Conservation (phyloP, 2,888 invertebrate genomes). For the Amphipoea lucens region DNA sequence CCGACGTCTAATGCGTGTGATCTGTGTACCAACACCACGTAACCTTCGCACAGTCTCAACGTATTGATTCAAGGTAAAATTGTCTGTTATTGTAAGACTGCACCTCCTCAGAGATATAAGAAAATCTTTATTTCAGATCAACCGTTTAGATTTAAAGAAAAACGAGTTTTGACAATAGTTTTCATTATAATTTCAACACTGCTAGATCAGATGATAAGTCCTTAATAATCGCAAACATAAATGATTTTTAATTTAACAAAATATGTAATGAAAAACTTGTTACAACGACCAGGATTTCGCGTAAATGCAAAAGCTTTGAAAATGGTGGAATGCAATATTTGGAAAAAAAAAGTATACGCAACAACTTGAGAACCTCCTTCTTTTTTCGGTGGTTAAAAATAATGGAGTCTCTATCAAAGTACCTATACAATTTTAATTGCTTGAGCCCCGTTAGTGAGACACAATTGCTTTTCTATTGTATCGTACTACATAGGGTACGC, state of each 20-base stretch:
- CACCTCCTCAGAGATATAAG: not conserved
- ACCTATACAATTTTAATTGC: not conserved
- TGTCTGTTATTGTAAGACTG: conserved; percentile 23
- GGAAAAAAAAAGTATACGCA: not conserved
- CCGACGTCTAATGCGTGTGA: conserved; percentile 58
- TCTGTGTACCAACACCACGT: conserved; percentile 62
- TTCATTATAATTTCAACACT: not conserved
- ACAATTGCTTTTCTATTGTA: no score
- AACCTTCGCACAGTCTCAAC: conserved; percentile 48
- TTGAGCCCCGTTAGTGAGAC: no score
- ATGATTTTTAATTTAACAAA: not conserved
- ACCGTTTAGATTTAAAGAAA: not conserved
- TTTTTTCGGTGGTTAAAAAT: not conserved
- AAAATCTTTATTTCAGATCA: not conserved
- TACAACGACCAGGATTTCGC: not conserved
- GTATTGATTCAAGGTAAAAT: conserved; percentile 51
- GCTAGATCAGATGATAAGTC: not conserved
- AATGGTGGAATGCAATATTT: not conserved
- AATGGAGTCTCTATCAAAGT: not conserved
- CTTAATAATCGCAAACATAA: not conserved
- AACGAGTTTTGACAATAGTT: not conserved
- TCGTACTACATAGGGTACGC: no score
- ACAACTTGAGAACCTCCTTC: not conserved
- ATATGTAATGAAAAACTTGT: not conserved
- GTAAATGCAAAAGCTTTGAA: not conserved